Evolutionary conservation across 1,140 invertebrate species (phyloP).

Genomic region (Diabrotica virgifera): DNA sequence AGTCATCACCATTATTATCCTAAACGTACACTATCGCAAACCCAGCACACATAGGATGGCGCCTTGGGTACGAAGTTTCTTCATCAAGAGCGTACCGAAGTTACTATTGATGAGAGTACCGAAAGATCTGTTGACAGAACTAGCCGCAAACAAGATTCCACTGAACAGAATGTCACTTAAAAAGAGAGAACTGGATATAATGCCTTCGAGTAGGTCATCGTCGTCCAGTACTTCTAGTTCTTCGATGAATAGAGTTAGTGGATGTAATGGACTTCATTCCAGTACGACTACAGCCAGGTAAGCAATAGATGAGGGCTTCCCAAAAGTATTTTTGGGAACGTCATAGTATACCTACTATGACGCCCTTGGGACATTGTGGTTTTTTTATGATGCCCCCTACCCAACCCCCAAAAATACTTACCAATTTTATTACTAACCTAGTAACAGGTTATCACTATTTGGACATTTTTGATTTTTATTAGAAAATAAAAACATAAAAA

Average conservation of each 20-base stretch:
- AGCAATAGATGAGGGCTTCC: no score
- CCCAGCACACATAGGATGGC: slow-evolving; percentile 97
- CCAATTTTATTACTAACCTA: no score
- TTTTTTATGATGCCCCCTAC: no score
- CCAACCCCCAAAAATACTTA: no score
- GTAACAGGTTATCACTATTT: no score
- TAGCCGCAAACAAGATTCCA: slow-evolving; percentile 73
- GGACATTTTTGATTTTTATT: no score
- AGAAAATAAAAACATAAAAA: no score
- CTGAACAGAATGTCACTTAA: slow-evolving; percentile 53
- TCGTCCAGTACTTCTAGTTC: slow-evolving; percentile 67
- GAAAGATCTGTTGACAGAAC: slow-evolving; percentile 73
- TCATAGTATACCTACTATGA: no score
- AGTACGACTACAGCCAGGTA: slow-evolving; percentile 68
- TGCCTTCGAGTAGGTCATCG: slow-evolving; percentile 67
- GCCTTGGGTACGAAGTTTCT: slow-evolving; percentile 84
- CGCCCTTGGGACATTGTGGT: no score
- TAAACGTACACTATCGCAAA: slow-evolving; percentile 99
- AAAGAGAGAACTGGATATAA: slow-evolving; percentile 60
- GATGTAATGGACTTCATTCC: slow-evolving; percentile 75
- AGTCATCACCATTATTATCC: slow-evolving; percentile 93
- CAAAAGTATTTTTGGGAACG: no score
- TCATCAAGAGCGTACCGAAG: slow-evolving; percentile 81
- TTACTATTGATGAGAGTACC: slow-evolving; percentile 82
- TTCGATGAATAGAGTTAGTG: slow-evolving; percentile 51